Evolutionary conservation across 1,140 invertebrate genomes (phyloP).

Genomic region (Bombus balteatus): DNA sequence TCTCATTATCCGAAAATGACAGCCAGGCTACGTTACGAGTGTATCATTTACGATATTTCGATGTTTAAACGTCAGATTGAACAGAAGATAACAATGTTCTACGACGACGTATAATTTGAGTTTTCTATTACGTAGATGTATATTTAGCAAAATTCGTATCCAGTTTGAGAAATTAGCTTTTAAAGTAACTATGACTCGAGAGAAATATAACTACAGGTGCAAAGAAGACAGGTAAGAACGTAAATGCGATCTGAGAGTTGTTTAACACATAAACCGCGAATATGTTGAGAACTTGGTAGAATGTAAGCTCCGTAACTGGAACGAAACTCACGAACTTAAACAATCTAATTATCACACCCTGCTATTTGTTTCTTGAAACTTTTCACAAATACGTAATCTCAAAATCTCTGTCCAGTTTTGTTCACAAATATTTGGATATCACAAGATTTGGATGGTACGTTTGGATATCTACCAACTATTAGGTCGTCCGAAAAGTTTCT

Average conservation of each 20-base stretch:
- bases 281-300: background rate
- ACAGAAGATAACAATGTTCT: background rate
- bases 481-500: no score
- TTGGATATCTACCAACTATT: background rate
- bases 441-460: no score
- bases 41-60: background rate
- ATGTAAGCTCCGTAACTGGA: background rate
- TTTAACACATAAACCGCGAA: background rate
- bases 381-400: background rate
- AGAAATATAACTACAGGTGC: background rate
- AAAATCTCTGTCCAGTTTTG: background rate
- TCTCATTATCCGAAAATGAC: conserved; percentile 26
- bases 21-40: background rate
- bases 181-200: background rate
- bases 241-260: background rate
- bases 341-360: background rate
- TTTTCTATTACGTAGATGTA: fast-evolving
- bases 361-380: background rate
- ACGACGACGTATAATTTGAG: no score
- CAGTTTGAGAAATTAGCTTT: background rate
- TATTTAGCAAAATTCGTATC: background rate
- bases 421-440: background rate
- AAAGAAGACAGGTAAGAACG: background rate
- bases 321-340: background rate
- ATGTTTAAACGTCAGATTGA: background rate